Evolutionary conservation across 2,888 invertebrate species (phyloP).

Genomic region (Patella caerulea): DNA sequence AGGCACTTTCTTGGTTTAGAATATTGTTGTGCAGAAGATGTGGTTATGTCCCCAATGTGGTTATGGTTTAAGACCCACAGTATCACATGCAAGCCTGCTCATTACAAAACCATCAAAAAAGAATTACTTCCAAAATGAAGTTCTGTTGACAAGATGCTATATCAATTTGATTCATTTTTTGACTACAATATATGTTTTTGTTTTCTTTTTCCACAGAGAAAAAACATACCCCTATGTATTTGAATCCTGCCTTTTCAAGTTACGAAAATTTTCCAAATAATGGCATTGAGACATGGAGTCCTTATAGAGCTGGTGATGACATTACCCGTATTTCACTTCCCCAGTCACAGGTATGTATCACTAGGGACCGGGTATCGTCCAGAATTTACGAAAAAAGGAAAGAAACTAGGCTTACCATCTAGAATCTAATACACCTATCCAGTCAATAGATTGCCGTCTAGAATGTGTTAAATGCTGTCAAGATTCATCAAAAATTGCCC

Average conservation of each 20-base stretch:
- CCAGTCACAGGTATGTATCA: constrained; percentile 43
- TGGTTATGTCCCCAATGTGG: too few relatives aligned
- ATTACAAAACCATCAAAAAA: not conserved
- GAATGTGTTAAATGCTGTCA: too few relatives aligned
- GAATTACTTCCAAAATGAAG: not conserved
- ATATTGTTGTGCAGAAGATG: too few relatives aligned
- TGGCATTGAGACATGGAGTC: constrained; percentile 54
- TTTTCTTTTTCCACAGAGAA: constrained; percentile 36
- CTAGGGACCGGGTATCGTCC: not conserved
- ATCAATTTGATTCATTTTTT: constrained; percentile 1
- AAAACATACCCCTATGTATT: constrained; percentile 46
- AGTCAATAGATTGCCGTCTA: too few relatives aligned
- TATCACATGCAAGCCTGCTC: too few relatives aligned
- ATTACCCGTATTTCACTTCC: constrained; percentile 56
- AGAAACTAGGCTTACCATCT: too few relatives aligned
- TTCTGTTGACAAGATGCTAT: not conserved
- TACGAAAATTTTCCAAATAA: constrained; percentile 30
- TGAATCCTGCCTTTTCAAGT: constrained; percentile 37
- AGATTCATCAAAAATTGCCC: too few relatives aligned
- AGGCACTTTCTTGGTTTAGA: too few relatives aligned
- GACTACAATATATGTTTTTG: not conserved
- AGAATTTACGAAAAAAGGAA: too few relatives aligned
- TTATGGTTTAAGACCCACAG: too few relatives aligned
- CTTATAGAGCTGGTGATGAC: constrained; percentile 52
- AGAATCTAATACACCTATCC: too few relatives aligned